Conservation (phyloP, 2,113 vertebrate genomes). For the Chauna torquata region DNA sequence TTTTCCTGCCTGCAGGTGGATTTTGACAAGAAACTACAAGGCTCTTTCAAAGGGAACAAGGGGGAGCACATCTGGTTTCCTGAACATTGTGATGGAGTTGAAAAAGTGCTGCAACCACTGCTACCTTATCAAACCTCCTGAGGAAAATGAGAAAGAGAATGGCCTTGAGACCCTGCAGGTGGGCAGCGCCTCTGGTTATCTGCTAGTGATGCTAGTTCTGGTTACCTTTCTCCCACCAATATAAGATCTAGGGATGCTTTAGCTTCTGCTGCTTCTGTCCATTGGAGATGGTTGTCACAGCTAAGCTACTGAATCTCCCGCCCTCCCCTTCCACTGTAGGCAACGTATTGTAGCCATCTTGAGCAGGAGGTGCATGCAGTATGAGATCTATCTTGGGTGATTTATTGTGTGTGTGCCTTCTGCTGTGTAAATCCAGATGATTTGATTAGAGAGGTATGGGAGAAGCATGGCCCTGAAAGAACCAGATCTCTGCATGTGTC, state of each 20-base stretch:
- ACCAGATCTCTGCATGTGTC: background rate
- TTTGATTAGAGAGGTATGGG: background rate
- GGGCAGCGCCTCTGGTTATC: background rate
- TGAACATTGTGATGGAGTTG: constrained; percentile 98
- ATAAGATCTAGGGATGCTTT: background rate
- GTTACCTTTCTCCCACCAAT: no score
- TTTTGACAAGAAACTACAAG: constrained; percentile 97
- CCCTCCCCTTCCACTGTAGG: background rate
- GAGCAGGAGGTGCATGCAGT: background rate
- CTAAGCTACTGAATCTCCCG: background rate
- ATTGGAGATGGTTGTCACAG: background rate
- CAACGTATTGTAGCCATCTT: background rate
- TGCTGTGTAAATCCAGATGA: background rate
- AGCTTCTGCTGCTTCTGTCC: background rate
- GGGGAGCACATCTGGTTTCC: constrained; percentile 94
- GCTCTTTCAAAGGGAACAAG: constrained; percentile 91
- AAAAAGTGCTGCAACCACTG: constrained; percentile 99
- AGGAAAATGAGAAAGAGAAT: constrained; percentile 84
- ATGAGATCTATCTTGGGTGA: background rate
- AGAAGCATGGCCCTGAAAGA: background rate
- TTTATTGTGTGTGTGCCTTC: background rate
- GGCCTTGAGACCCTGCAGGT: constrained; percentile 86
- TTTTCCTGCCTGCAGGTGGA: constrained; percentile 85
- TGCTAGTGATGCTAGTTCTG: no score
- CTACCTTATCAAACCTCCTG: constrained; percentile 90